Conservation (phyloP, 1,140 invertebrate genomes). For the Megathymus violae region DNA sequence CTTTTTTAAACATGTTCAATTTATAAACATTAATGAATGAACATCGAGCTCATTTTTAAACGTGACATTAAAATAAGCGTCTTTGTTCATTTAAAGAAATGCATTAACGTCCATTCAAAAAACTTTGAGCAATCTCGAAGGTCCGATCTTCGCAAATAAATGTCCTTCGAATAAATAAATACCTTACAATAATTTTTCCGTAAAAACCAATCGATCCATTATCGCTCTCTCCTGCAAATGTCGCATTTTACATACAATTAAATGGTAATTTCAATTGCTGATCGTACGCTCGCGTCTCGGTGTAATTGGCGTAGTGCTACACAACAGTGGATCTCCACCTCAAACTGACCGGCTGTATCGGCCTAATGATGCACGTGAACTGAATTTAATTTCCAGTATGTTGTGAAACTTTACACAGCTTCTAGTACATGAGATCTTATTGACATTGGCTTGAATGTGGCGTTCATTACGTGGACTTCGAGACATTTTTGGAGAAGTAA, state of each 20-base stretch:
- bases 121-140: neutral
- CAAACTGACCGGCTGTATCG: neutral
- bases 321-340: slow-evolving; percentile 1
- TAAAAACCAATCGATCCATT: slow-evolving; percentile 25
- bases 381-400: slow-evolving; percentile 4
- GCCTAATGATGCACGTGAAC: slow-evolving; percentile 2
- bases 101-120: slow-evolving; percentile 5
- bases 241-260: slow-evolving; percentile 48
- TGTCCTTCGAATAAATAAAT: slow-evolving; percentile 15
- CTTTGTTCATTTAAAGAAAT: slow-evolving; percentile 13
- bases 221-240: slow-evolving; percentile 46
- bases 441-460: neutral
- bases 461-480: too few species aligned
- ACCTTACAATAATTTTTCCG: slow-evolving; percentile 3
- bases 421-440: neutral
- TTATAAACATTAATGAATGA: slow-evolving; percentile 29
- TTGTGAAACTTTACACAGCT: slow-evolving; percentile 5
- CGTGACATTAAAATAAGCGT: slow-evolving; percentile 21
- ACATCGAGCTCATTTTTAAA: slow-evolving; percentile 22
- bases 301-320: slow-evolving; percentile 12
- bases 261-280: slow-evolving; percentile 40
- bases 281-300: slow-evolving; percentile 12
- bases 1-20: slow-evolving; percentile 20
- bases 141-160: neutral
- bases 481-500: too few species aligned